Evolutionary conservation across 2,113 vertebrate genomes (phyloP).

Genomic region (Sphaerodactylus townsendi): DNA sequence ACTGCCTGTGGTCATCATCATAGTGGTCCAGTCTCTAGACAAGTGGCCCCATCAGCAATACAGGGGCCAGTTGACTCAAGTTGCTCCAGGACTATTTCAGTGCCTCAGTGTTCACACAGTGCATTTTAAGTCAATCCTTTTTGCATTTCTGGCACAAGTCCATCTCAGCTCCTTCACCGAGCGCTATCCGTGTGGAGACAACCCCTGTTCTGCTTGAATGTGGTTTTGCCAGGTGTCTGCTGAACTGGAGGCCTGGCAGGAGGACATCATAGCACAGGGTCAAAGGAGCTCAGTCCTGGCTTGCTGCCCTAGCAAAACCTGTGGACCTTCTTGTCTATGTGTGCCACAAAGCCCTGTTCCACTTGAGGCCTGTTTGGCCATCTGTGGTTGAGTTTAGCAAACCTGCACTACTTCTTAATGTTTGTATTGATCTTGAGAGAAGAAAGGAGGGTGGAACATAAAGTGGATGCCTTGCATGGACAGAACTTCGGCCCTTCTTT

Average conservation of each 20-base stretch:
- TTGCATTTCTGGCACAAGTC: too few species aligned
- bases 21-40: too few species aligned
- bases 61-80: too few species aligned
- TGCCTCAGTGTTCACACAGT: too few species aligned
- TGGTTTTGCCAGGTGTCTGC: not conserved
- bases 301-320: too few species aligned
- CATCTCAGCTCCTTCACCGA: not conserved
- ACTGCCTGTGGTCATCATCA: too few species aligned
- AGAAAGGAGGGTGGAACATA: not conserved
- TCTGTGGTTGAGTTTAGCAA: not conserved
- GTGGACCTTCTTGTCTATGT: not conserved
- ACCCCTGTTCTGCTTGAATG: too few species aligned
- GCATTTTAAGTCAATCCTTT: too few species aligned
- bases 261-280: not conserved
- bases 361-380: not conserved
- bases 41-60: too few species aligned
- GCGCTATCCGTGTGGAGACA: not conserved
- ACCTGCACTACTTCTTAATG: not conserved
- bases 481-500: not conserved
- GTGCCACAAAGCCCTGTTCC: not conserved
- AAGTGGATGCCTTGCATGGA: not conserved
- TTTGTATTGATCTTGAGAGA: not conserved
- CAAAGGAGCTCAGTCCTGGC: too few species aligned
- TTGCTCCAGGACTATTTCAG: too few species aligned
- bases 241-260: not conserved